phyloP scores from a whole-genome alignment of 2,888 invertebrate species.

The Tolmerus cingulatus region DNA sequence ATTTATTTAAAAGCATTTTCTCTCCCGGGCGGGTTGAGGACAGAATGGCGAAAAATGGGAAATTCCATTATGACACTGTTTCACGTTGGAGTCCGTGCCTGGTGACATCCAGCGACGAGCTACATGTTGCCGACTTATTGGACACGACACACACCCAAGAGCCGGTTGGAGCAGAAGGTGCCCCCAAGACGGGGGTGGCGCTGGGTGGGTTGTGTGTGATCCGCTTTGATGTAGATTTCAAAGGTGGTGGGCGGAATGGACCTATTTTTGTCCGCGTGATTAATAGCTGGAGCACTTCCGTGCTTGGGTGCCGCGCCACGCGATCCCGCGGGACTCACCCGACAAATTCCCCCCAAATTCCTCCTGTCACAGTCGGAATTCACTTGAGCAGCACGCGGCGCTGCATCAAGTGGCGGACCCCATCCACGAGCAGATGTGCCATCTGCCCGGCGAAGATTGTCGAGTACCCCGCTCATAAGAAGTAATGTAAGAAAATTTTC shows the following conservation, averaged over 20 bases:
- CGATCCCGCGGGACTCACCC: background rate
- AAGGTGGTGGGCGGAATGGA: background rate
- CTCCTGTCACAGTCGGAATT: background rate
- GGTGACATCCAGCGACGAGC: background rate
- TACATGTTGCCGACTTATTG: background rate
- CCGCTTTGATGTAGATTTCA: background rate
- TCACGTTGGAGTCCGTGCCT: background rate
- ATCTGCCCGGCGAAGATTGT: background rate
- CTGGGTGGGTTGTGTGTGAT: background rate
- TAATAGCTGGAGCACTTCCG: conserved; percentile 7
- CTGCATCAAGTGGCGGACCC: background rate
- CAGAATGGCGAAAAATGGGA: background rate
- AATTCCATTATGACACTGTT: conserved; percentile 30
- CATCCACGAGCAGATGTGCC: background rate
- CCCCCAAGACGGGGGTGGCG: background rate
- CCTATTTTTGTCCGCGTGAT: background rate
- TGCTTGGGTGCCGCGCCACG: background rate
- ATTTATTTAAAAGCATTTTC: conserved; percentile 27
- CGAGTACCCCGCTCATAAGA: background rate
- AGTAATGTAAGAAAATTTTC: background rate
- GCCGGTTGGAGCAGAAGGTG: background rate
- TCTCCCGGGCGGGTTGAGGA: background rate
- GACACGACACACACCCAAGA: background rate
- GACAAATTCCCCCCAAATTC: background rate
- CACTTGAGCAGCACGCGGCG: background rate